Conservation (phyloP, 2,113 vertebrate species). For the Taxidea taxus region DNA sequence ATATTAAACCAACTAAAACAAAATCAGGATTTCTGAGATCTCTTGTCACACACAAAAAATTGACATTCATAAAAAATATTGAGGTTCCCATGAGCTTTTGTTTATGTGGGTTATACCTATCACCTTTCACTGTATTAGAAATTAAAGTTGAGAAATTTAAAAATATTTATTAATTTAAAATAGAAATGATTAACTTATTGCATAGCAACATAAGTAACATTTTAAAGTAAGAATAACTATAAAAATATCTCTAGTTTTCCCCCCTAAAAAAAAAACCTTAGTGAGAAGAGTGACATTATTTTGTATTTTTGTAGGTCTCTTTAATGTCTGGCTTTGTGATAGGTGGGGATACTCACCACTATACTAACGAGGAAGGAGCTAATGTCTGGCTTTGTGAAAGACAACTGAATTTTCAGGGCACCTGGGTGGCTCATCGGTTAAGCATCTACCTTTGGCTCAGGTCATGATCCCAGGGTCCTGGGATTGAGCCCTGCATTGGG, state of each 20-base stretch:
- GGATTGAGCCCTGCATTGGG: too few species aligned
- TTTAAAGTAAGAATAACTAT: background rate
- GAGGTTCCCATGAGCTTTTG: background rate
- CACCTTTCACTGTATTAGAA: background rate
- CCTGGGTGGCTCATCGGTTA: background rate
- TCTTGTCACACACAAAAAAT: background rate
- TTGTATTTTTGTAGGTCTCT: conserved; percentile 26
- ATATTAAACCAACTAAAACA: background rate
- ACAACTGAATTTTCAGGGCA: background rate
- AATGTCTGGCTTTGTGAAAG: conserved; percentile 13
- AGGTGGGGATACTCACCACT: too few species aligned
- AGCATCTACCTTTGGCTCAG: background rate
- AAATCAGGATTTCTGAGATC: background rate
- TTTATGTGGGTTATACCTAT: background rate
- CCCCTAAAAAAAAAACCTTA: background rate
- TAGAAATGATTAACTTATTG: background rate
- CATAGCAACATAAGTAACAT: background rate
- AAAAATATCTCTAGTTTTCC: background rate
- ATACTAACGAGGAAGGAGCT: too few species aligned
- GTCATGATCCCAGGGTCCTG: too few species aligned
- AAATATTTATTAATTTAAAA: conserved; percentile 8
- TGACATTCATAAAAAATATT: background rate
- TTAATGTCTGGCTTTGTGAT: conserved; percentile 19
- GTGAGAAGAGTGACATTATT: background rate
- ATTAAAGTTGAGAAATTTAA: conserved; percentile 13